A percentile compares a stretch with the other conserved stretches of the same genome.
Conservation (phyloP, 2,888 invertebrate species). For the Hirtodrosophila cameraria region DNA sequence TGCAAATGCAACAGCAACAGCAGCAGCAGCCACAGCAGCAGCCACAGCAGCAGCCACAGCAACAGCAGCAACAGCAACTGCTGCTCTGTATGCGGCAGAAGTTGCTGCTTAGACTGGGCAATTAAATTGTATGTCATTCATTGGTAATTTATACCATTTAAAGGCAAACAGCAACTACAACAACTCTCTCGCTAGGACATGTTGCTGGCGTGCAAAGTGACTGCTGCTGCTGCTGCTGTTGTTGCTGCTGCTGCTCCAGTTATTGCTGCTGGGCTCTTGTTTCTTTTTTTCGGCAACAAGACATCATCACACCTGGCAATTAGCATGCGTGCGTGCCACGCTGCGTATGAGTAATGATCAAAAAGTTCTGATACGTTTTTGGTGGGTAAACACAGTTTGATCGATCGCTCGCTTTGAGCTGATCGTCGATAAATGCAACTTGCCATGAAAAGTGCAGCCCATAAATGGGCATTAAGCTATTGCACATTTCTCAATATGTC, state of each 20-base stretch:
- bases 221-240: constrained; percentile 4
- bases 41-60: constrained; percentile 21
- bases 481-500: constrained; percentile 84
- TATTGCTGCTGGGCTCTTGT: not conserved
- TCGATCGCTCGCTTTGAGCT: constrained; percentile 67
- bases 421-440: constrained; percentile 83
- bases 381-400: constrained; percentile 55
- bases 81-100: constrained; percentile 62
- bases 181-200: constrained; percentile 42
- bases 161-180: constrained; percentile 63
- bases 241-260: not conserved
- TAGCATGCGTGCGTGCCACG: constrained; percentile 60
- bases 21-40: constrained; percentile 13
- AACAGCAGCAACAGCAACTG: constrained; percentile 19
- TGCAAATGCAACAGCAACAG: constrained; percentile 46
- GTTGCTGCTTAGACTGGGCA: constrained; percentile 75
- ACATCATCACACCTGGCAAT: constrained; percentile 55
- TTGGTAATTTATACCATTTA: constrained; percentile 84
- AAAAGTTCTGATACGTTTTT: constrained; percentile 33
- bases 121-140: constrained; percentile 84
- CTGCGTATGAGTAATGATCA: constrained; percentile 52
- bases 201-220: constrained; percentile 19
- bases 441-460: constrained; percentile 82
- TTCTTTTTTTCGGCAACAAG: constrained; percentile 21
- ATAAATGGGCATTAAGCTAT: constrained; percentile 84